Base-by-base conservation (phyloP, 2,888 invertebrate species). In the Rotaria socialis region DNA sequence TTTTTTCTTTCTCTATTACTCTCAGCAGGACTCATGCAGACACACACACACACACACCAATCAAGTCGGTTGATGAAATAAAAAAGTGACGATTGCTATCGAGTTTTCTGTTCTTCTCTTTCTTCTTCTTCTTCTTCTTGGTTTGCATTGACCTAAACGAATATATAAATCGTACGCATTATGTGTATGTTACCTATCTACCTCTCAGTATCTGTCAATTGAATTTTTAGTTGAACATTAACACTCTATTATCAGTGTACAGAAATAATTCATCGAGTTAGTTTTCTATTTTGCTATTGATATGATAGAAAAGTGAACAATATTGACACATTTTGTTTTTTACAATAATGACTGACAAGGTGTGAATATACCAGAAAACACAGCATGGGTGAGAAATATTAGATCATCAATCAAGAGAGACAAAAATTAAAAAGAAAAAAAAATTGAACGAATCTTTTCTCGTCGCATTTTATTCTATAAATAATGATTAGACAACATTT, bases 291-390 rank as follows among this genome's bases (percentile, higher is more conserved):
- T 35, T 35, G 35, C 35, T 67, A 67, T 67, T 67, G 67, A 67
- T 67, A 67, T 6, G 35, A 67, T 67, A 19, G 35, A 67, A 19
- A 67, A 67, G 35, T 27, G 67, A 67, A 67, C 27, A 67, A 67
- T 67, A 67, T 67, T 67, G 67, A 67, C 67, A 67, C 67, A 67
- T 67, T 67, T 41, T 67, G 67, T 67, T 67, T 67, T 67, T 67
- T 14, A 67, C 67, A 67, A 67, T 67, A 41, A 67, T 67, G 67
- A 67, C 35, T 67, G 67, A 67, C 67, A 67, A 67, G 67, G 67
- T 67, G 67, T 14, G 67, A 67, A 67, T 41, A 41, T 67, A 67
- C 67, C 35, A 5, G 67, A 67, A 16, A 7, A 22, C 67, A 7
- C 67, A 35, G 67, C 67, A 67, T 67, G 67, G 35, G 67, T 67